A percentile compares a stretch with the other conserved stretches of the same genome.
Conservation (phyloP, 2,797 vertebrate genomes). For the Huso huso region DNA sequence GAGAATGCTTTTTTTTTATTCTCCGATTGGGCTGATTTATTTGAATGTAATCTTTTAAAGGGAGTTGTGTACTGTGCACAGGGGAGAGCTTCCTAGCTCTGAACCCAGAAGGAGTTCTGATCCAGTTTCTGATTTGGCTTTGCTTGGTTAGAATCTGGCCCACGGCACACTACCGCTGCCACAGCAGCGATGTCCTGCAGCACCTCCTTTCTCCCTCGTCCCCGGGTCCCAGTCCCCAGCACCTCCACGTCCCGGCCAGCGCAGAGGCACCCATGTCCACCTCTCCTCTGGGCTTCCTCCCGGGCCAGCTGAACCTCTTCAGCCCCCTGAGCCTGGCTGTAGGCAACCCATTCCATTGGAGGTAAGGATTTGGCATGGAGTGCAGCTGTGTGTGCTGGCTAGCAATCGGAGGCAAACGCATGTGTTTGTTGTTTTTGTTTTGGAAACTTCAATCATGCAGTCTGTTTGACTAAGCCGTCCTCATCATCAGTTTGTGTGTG, state of each 20-base stretch:
- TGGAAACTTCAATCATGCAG: no score
- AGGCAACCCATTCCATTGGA: constrained; percentile 80
- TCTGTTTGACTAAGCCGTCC: no score
- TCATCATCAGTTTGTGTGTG: no score
- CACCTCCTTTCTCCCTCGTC: constrained; percentile 75
- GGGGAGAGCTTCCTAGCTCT: no score
- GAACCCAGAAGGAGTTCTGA: no score
- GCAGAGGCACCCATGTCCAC: constrained; percentile 61
- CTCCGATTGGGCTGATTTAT: no score
- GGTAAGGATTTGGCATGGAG: constrained; percentile 64
- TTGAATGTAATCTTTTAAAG: no score
- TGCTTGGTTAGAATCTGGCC: constrained; percentile 81
- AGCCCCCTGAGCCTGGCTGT: constrained; percentile 60
- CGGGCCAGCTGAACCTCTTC: constrained; percentile 55
- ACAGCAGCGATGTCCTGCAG: constrained; percentile 82
- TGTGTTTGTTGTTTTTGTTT: no score
- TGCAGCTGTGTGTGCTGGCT: neutral
- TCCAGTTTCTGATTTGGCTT: no score
- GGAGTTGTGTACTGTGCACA: no score
- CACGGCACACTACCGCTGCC: constrained; percentile 75
- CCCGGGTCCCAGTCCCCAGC: constrained; percentile 57
- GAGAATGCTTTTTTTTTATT: no score
- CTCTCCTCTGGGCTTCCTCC: constrained; percentile 69
- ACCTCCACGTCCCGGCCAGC: constrained; percentile 64
- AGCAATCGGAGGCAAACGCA: no score